These are phyloP conservation scores for Baryphthengus martii DNA, from an alignment of 2,113 vertebrate species.

Conservation along the genomic window DNA sequence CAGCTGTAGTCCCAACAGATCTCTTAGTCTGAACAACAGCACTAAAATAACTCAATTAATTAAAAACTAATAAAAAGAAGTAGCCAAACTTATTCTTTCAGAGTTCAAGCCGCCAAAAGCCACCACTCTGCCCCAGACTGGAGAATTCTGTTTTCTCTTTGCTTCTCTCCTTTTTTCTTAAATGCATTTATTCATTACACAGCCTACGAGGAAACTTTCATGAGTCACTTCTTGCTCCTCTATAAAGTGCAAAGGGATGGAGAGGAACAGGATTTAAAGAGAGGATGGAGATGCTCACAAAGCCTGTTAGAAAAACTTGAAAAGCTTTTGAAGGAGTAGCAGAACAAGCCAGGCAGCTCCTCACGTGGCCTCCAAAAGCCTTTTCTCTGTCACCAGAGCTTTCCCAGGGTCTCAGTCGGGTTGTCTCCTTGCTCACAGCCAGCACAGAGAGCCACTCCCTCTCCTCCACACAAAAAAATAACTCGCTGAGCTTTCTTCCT, in stretches of 20 bases:
- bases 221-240: slow-evolving; percentile 48
- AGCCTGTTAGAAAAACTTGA: background rate
- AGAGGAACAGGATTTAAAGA: background rate
- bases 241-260: background rate
- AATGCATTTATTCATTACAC: slow-evolving; percentile 46
- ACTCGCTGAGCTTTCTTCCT: background rate
- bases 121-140: slow-evolving; percentile 3
- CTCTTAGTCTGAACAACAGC: background rate
- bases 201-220: background rate
- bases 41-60: slow-evolving; percentile 4
- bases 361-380: background rate
- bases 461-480: background rate
- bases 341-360: background rate
- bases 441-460: background rate
- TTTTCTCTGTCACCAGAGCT: background rate
- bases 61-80: slow-evolving; percentile 23
- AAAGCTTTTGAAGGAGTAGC: background rate
- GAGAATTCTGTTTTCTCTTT: background rate
- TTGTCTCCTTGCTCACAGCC: background rate
- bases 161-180: background rate
- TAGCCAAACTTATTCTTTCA: background rate
- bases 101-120: slow-evolving; percentile 3
- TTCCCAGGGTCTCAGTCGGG: background rate
- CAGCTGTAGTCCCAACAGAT: background rate
- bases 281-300: background rate